Conservation (phyloP, 2,113 vertebrate species). For the Phrynocephalus versicolor region DNA sequence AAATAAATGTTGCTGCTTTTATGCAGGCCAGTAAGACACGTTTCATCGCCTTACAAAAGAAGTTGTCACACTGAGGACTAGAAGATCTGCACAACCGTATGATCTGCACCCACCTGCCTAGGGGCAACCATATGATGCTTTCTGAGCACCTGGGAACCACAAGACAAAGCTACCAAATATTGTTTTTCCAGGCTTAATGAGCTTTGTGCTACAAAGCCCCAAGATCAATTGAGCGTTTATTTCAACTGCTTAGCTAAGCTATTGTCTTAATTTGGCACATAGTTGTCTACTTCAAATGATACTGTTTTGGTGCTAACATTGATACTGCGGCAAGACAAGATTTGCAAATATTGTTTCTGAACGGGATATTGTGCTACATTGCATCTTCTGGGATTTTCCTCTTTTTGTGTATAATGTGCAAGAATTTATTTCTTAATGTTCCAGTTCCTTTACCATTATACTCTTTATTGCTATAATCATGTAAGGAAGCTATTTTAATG, state of each 20-base stretch:
- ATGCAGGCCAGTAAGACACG: neutral
- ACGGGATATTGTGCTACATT: neutral
- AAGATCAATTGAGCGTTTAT: neutral
- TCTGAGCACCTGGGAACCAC: accelerated
- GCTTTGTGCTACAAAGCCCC: slow-evolving; percentile 19
- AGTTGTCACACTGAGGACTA: neutral
- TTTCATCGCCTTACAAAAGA: neutral
- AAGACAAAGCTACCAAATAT: neutral
- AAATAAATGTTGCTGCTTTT: neutral
- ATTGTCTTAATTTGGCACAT: neutral
- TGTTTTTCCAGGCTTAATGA: neutral
- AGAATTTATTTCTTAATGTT: neutral
- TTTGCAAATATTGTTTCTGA: neutral
- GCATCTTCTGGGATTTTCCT: neutral
- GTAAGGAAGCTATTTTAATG: neutral
- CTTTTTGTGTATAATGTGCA: neutral
- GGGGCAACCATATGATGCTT: neutral
- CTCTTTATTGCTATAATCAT: neutral
- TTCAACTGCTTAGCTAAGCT: slow-evolving; percentile 4
- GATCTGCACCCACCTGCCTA: neutral
- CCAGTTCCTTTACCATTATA: neutral
- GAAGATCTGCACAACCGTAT: neutral
- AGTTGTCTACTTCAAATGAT: neutral
- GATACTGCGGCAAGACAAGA: neutral
- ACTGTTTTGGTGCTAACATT: neutral